Evolutionary conservation across 2,797 vertebrate species (phyloP).

Genomic region (Heteromormyrus szaboi): DNA sequence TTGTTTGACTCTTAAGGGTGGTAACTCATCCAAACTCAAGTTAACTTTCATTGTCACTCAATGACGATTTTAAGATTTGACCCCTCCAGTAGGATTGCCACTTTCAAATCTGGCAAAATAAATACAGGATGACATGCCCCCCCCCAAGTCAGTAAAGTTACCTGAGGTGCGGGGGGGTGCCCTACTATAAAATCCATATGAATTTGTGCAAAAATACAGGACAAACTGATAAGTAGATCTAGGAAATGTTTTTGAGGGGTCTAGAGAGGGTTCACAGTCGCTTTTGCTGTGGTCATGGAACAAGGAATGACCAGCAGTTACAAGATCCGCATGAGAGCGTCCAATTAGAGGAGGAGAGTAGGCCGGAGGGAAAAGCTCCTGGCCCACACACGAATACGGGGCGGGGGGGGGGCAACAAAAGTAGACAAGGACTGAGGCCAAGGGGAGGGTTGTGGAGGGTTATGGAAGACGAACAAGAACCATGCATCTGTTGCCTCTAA

Average conservation of each 20-base stretch:
- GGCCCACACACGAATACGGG: slow-evolving; percentile 24
- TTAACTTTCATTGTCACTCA: background rate
- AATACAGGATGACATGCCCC: background rate
- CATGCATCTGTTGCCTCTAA: slow-evolving; percentile 21
- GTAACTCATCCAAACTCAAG: background rate
- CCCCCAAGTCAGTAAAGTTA: background rate
- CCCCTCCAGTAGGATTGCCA: background rate
- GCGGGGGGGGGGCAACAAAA: background rate
- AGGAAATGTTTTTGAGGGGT: background rate
- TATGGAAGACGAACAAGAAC: slow-evolving; percentile 10
- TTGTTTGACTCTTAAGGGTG: background rate
- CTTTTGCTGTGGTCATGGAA: background rate
- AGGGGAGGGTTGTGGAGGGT: background rate
- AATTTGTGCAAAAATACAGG: background rate
- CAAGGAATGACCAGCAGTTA: background rate
- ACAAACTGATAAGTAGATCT: background rate
- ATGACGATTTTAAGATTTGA: background rate
- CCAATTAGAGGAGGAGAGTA: background rate
- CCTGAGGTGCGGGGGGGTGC: background rate
- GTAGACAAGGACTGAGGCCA: slow-evolving; percentile 12
- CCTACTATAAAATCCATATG: background rate
- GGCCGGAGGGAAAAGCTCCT: background rate
- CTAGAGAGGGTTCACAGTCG: background rate
- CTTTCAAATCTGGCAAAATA: background rate
- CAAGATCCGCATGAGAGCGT: background rate